Conservation (phyloP, 1,140 invertebrate species). For the Dolichoris vasculosae region DNA sequence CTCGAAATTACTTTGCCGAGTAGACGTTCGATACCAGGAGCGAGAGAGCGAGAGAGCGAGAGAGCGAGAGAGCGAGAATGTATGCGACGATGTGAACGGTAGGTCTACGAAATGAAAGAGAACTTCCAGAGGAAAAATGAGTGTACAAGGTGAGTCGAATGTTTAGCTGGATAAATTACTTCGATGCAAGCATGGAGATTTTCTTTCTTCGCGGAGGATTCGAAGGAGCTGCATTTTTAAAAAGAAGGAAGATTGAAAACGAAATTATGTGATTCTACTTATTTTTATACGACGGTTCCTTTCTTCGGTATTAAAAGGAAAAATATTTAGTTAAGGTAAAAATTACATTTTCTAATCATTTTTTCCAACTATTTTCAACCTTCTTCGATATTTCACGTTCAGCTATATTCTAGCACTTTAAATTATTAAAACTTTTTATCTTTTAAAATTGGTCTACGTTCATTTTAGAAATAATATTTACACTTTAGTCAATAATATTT, state of each 20-base stretch:
- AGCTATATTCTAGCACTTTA: neutral
- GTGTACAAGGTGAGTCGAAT: slow-evolving; percentile 10
- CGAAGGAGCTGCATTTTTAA: neutral
- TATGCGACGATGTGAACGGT: neutral
- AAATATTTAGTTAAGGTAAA: neutral
- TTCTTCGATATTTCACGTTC: neutral
- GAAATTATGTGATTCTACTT: neutral
- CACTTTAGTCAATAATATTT: neutral
- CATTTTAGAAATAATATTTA: no score
- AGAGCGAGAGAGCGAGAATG: neutral
- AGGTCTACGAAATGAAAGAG: neutral
- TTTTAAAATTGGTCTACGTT: neutral
- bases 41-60: neutral
- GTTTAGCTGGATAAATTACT: slow-evolving; percentile 36
- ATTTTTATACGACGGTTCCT: neutral
- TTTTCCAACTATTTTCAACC: neutral
- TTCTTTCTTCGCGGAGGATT: neutral
- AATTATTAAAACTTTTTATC: neutral
- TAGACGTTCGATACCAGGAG: neutral
- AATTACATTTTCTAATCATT: neutral
- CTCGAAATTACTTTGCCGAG: slow-evolving; percentile 35
- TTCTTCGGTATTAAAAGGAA: neutral
- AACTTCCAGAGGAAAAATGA: neutral
- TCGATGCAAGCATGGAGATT: neutral
- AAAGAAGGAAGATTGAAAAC: neutral